These are phyloP conservation scores for Diarsia rubi DNA, from an alignment of 2,888 invertebrate species.

Conservation along the genomic window DNA sequence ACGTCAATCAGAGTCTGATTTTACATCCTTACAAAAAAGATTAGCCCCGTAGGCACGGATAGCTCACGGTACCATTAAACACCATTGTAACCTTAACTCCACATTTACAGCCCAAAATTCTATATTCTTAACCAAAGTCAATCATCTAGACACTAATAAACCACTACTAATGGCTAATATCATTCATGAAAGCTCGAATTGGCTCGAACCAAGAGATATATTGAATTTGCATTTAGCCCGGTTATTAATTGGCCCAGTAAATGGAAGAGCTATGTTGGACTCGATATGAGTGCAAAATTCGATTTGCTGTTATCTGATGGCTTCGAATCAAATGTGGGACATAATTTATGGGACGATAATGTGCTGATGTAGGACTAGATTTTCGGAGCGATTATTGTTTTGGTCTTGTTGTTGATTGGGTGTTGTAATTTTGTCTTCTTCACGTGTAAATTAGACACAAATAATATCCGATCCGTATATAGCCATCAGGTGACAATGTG, in stretches of 20 bases:
- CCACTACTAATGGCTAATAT: conserved; percentile 39
- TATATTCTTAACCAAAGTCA: conserved; percentile 9
- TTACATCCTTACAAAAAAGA: too few species aligned
- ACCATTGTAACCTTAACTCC: not conserved
- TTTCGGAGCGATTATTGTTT: conserved; percentile 8
- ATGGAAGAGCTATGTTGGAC: conserved; percentile 47
- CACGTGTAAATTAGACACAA: too few species aligned
- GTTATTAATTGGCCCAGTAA: conserved; percentile 63
- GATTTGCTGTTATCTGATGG: conserved; percentile 58
- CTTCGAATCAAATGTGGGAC: conserved; percentile 38
- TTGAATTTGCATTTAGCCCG: conserved; percentile 63
- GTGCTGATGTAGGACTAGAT: conserved; percentile 35
- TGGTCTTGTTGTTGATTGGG: not conserved
- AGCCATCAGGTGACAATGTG: too few species aligned
- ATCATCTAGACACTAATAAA: conserved; percentile 31
- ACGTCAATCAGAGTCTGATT: too few species aligned
- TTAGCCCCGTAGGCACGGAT: too few species aligned
- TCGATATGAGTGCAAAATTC: conserved; percentile 52
- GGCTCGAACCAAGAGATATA: conserved; percentile 49
- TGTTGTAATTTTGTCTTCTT: not conserved
- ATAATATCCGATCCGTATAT: too few species aligned
- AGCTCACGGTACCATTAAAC: too few species aligned
- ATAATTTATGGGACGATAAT: conserved; percentile 52
- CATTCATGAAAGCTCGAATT: conserved; percentile 48
- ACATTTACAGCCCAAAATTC: not conserved